Conservation (phyloP, 2,888 invertebrate genomes). For the Dione vanillae region DNA sequence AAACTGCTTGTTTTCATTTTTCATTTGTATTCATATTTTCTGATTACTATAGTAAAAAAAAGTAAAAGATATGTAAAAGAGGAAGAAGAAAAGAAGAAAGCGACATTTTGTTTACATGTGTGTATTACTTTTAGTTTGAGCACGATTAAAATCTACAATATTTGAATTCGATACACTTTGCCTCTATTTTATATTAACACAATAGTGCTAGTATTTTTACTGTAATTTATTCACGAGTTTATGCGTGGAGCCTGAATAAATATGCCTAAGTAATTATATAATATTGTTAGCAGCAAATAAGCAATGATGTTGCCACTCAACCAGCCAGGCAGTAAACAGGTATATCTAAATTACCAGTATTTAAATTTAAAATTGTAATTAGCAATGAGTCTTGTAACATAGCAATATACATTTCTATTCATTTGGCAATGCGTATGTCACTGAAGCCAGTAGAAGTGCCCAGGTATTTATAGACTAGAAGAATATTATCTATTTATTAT, state of each 20-base stretch:
- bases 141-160: neutral
- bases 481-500: neutral
- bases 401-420: slow-evolving; percentile 66
- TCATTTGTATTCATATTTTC: too few species aligned
- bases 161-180: neutral
- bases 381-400: slow-evolving; percentile 58
- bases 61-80: neutral
- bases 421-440: slow-evolving; percentile 78
- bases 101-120: too few species aligned
- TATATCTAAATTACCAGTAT: slow-evolving; percentile 64
- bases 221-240: slow-evolving; percentile 1
- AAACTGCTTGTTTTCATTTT: too few species aligned
- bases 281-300: slow-evolving; percentile 14
- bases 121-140: too few species aligned
- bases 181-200: neutral
- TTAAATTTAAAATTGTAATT: slow-evolving; percentile 70
- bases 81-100: too few species aligned
- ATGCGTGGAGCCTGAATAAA: neutral
- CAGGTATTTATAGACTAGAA: slow-evolving; percentile 3
- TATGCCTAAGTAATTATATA: slow-evolving; percentile 5
- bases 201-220: neutral
- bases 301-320: slow-evolving; percentile 7
- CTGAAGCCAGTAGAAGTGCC: slow-evolving; percentile 54
- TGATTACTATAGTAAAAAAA: neutral
- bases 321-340: slow-evolving; percentile 41